Conservation (phyloP, 2,888 invertebrate species). For the Spicauda simplicius region DNA sequence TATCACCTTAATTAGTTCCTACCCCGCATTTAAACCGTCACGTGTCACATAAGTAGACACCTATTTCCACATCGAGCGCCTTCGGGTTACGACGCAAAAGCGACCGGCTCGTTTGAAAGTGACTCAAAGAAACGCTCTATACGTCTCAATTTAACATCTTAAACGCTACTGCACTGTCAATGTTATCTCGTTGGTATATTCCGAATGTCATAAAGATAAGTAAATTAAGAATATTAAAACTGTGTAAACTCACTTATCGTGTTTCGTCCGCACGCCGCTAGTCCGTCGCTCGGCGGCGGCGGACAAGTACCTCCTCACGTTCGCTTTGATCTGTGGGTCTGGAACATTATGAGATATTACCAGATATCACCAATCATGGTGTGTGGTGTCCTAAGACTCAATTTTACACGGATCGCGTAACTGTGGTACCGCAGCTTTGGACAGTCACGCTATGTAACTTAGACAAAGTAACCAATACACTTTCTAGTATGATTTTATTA, state of each 20-base stretch:
- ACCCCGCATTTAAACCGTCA: slow-evolving; percentile 13
- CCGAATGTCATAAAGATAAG: slow-evolving; percentile 16
- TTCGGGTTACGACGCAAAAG: not conserved
- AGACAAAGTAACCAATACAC: too few relatives aligned
- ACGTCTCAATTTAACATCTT: slow-evolving; percentile 1
- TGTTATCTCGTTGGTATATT: slow-evolving; percentile 11
- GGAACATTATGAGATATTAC: slow-evolving; percentile 50
- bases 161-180: slow-evolving; percentile 9
- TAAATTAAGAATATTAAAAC: slow-evolving; percentile 16
- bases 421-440: too few relatives aligned
- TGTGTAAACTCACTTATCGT: slow-evolving; percentile 70
- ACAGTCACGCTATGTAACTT: too few relatives aligned
- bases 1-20: slow-evolving; percentile 32
- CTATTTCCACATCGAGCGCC: slow-evolving; percentile 3
- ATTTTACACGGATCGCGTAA: too few relatives aligned
- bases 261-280: slow-evolving; percentile 64
- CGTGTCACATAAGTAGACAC: slow-evolving; percentile 4
- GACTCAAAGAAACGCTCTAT: not conserved
- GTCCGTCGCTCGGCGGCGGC: slow-evolving; percentile 79
- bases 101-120: slow-evolving; percentile 6
- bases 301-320: slow-evolving; percentile 89
- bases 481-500: too few relatives aligned
- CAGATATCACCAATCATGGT: too few relatives aligned
- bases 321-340: slow-evolving; percentile 96
- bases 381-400: too few relatives aligned